Conservation (phyloP, 2,888 invertebrate genomes). For the Allacma fusca region DNA sequence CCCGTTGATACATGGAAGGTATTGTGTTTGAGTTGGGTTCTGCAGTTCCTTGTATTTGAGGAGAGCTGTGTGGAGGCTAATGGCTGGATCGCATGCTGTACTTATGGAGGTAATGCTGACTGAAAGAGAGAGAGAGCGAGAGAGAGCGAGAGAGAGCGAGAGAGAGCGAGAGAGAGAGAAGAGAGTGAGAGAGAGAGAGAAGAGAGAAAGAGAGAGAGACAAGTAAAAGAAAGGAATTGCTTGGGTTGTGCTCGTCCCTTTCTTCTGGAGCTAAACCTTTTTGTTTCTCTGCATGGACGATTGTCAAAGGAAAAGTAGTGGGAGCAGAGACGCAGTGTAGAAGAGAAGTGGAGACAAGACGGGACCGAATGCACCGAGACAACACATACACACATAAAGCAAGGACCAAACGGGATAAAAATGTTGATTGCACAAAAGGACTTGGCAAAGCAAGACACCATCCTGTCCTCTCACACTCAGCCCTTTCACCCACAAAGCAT, state of each 20-base stretch:
- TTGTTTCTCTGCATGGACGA: constrained; percentile 39
- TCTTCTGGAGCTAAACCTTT: constrained; percentile 4
- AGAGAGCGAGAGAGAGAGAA: constrained; percentile 6
- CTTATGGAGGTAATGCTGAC: too few relatives aligned
- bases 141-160: too few relatives aligned
- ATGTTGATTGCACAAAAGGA: constrained; percentile 46
- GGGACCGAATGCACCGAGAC: constrained; percentile 9
- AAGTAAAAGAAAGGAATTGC: neutral
- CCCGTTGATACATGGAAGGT: too few relatives aligned
- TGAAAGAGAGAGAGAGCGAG: too few relatives aligned
- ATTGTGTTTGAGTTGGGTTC: neutral
- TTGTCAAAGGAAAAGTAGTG: constrained; percentile 38
- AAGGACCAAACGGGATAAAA: constrained; percentile 3
- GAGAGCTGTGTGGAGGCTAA: too few relatives aligned
- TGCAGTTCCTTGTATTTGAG: too few relatives aligned
- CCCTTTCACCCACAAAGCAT: too few relatives aligned
- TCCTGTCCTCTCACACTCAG: neutral
- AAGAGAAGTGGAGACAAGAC: constrained; percentile 27
- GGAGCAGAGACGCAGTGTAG: constrained; percentile 28
- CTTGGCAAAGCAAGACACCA: constrained; percentile 17
- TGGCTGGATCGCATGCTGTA: too few relatives aligned
- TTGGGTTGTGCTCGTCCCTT: constrained; percentile 5
- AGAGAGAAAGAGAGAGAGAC: constrained; percentile 3
- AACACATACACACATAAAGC: neutral
- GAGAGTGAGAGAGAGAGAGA: too few relatives aligned